Base-by-base conservation (phyloP, 2,888 invertebrate species). In the Drosophila vallismaia region DNA sequence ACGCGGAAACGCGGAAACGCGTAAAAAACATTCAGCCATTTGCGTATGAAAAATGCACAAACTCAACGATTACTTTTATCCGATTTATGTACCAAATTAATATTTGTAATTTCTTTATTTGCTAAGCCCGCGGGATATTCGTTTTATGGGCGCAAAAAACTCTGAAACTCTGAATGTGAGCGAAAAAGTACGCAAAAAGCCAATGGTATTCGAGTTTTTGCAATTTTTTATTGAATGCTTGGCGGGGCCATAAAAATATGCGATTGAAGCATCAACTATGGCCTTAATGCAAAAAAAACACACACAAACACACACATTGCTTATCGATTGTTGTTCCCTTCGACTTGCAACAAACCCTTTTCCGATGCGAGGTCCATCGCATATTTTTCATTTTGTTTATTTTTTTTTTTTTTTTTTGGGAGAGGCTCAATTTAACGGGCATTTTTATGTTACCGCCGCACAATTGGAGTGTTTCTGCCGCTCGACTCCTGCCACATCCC, bases 381-480 rank as follows among this genome's bases (percentile, higher is more conserved):
- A 12, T 31, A 14, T 36, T 36, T 36, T n/a, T 36, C 36, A 36
- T 60, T 53, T 24, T 40, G 10, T 26, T 44, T 31, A 9, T 26
- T 19, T 33, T 14, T 44, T 29, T 45, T 38, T 9, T 26, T 19
- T 33, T 14, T 44, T 29, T 45, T 38, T 9, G 8, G 19, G 29
- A 14, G 19, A 14, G 28, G 45, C 49, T 62, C 54, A 55, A 19
- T 62, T 67, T 67, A 45, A 60, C 36, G 48, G 55, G 48, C 50
- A 50, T 52, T 69, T 71, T 69, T 55, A 71, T 71, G 55, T 48
- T 64, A 48, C 40, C 63, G 45, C 64, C 42, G 29, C 31, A 36
- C 56, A 26, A 42, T 55, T 44, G 26, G 38, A 62, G 63, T 46
- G 49, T 12, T 66, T 49, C 57, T 31, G 28, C 48, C 26, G n/a